phyloP scores from a whole-genome alignment of 1,140 invertebrate species.

The Neoseiulus cucumeris region DNA sequence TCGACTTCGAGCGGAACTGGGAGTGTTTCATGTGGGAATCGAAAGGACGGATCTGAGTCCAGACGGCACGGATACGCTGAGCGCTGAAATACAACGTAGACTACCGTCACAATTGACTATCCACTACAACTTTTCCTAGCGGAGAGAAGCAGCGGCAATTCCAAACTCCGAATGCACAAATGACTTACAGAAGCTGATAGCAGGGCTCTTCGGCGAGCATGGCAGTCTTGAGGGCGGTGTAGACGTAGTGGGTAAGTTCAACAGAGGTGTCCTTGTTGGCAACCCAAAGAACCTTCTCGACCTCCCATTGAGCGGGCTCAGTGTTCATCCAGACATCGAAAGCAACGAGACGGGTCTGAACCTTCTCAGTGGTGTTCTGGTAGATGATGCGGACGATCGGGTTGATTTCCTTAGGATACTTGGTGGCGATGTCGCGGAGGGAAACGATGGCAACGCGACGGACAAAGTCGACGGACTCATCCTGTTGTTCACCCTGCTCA shows the following conservation, averaged over 20 bases:
- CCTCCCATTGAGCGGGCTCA: background rate
- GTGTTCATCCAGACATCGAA: conserved; percentile 10
- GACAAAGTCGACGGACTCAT: background rate
- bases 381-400: conserved; percentile 2
- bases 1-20: background rate
- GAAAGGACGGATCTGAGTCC: conserved; percentile 9
- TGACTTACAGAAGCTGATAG: conserved; percentile 2
- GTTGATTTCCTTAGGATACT: conserved; percentile 1
- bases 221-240: conserved; percentile 1
- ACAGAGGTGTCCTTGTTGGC: background rate
- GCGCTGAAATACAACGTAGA: background rate
- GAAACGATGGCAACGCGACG: conserved; percentile 1
- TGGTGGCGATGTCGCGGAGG: background rate
- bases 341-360: conserved; percentile 6
- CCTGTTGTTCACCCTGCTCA: background rate
- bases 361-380: conserved; percentile 4
- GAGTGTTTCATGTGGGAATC: background rate
- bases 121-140: too few relatives aligned
- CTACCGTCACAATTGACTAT: too few relatives aligned
- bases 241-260: conserved; percentile 1
- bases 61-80: background rate
- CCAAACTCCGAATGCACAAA: background rate
- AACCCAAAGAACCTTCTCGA: background rate
- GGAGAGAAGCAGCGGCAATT: too few relatives aligned
- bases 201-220: background rate